Conservation (phyloP, 2,113 vertebrate species). For the Siniperca knerii region DNA sequence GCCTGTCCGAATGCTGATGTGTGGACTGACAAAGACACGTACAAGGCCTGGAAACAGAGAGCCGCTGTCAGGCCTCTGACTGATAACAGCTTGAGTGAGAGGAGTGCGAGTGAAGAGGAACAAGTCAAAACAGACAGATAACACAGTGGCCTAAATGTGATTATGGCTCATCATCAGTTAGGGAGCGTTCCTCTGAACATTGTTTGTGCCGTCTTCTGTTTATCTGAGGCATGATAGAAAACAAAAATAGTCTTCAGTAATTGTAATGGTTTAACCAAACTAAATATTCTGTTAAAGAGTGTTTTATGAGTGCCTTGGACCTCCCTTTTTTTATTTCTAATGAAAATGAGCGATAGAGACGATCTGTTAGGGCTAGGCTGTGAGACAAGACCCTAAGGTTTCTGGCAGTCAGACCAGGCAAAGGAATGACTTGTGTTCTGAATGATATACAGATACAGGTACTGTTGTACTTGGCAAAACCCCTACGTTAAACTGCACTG, state of each 20-base stretch:
- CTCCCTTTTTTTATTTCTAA: neutral
- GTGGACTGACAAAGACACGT: conserved; percentile 73
- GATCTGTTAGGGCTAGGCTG: neutral
- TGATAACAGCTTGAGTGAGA: conserved; percentile 79
- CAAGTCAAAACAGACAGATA: conserved; percentile 61
- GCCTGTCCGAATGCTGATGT: conserved; percentile 74
- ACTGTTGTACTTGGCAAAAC: neutral
- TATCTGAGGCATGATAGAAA: conserved; percentile 31
- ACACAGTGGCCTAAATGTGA: conserved; percentile 65
- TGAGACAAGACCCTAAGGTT: neutral
- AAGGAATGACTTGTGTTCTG: neutral
- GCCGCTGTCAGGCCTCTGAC: conserved; percentile 70
- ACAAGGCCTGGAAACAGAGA: conserved; percentile 73
- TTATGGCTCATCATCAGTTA: conserved; percentile 65
- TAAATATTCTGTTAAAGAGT: neutral
- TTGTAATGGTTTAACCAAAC: conserved; percentile 11
- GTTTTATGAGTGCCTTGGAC: neutral
- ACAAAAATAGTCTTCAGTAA: conserved; percentile 10
- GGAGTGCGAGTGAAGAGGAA: conserved; percentile 58
- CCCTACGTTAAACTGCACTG: neutral
- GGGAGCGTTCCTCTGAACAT: conserved; percentile 39
- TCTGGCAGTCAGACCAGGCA: neutral
- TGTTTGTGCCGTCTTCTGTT: conserved; percentile 47
- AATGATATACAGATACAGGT: neutral
- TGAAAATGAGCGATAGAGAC: neutral